Conservation (phyloP, 2,797 vertebrate species). For the Octomys mimax region DNA sequence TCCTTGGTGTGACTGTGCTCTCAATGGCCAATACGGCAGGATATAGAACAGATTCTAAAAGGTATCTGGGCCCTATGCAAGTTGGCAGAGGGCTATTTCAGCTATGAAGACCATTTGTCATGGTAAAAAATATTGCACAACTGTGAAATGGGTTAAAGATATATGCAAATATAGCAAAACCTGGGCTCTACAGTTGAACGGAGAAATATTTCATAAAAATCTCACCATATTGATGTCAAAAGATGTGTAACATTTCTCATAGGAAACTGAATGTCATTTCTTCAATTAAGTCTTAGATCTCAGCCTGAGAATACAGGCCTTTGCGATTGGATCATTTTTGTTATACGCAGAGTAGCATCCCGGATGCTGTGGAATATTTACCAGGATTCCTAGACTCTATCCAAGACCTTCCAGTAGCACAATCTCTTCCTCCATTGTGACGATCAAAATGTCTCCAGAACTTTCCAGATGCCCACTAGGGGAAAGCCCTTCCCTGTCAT, state of each 20-base stretch:
- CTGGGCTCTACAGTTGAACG: background rate
- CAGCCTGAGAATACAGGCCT: background rate
- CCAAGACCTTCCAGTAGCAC: background rate
- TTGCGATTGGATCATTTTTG: background rate
- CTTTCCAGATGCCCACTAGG: background rate
- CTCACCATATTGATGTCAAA: background rate
- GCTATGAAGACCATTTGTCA: background rate
- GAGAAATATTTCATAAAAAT: slow-evolving; percentile 35
- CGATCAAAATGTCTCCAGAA: background rate
- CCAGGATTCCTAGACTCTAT: background rate
- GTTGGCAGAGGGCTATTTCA: background rate
- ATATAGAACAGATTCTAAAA: background rate
- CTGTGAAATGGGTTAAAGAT: background rate
- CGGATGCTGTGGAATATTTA: background rate
- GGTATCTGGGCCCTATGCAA: background rate
- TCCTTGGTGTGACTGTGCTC: background rate
- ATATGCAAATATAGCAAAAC: background rate
- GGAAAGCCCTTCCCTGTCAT: background rate
- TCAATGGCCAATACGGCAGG: background rate
- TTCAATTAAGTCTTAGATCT: slow-evolving; percentile 49
- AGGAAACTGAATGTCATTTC: background rate
- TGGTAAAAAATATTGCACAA: background rate
- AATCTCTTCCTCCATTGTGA: background rate
- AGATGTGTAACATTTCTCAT: background rate
- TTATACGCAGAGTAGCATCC: background rate